Evolutionary conservation across 2,113 vertebrate species (phyloP).

Genomic region (Gasterosteus nipponicus): DNA sequence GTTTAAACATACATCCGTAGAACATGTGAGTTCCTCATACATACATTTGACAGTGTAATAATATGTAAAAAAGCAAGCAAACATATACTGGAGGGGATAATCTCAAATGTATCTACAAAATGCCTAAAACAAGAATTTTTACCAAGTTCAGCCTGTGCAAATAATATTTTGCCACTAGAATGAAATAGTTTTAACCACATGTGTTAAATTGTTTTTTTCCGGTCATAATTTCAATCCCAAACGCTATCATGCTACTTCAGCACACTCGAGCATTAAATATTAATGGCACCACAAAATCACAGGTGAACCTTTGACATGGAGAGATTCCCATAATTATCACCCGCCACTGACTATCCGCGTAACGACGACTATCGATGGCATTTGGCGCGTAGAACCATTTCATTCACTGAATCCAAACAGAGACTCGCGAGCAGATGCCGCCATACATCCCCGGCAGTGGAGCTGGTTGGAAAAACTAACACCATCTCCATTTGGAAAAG

Average conservation of each 20-base stretch:
- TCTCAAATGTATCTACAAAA: neutral
- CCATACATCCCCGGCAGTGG: constrained; percentile 1
- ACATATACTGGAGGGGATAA: neutral
- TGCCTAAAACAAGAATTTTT: neutral
- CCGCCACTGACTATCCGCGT: neutral
- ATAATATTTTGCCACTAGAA: neutral
- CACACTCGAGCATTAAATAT: neutral
- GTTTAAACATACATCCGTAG: no score
- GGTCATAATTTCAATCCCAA: no score
- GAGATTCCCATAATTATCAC: neutral
- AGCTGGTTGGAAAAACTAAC: constrained; percentile 15
- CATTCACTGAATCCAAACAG: constrained; percentile 1
- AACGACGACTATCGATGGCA: neutral
- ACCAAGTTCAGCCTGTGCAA: neutral
- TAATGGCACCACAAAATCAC: neutral
- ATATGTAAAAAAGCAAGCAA: no score
- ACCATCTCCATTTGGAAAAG: constrained; percentile 51
- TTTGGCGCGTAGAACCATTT: constrained; percentile 1
- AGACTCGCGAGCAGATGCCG: constrained; percentile 17
- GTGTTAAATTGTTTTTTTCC: neutral
- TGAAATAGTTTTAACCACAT: neutral
- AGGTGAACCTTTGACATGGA: neutral
- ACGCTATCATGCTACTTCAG: neutral
- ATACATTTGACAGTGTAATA: no score
- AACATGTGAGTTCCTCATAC: no score